phyloP scores from a whole-genome alignment of 2,797 vertebrate species.

The Periophthalmus magnuspinnatus region DNA sequence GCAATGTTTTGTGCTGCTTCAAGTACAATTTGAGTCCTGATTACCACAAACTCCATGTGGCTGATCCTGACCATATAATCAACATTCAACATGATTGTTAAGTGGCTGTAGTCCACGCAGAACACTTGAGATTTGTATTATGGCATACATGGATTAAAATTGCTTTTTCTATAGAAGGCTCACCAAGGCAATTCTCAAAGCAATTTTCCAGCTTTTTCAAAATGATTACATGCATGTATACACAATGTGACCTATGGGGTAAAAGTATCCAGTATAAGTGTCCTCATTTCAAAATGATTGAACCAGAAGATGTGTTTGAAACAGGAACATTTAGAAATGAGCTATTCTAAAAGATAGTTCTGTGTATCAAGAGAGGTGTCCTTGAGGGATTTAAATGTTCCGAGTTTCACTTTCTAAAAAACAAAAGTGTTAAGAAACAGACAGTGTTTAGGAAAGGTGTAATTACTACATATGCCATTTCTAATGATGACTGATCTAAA shows the following conservation, averaged over 20 bases:
- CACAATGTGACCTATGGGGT: conserved; percentile 27
- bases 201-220: conserved; percentile 22
- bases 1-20: background rate
- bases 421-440: too few species aligned
- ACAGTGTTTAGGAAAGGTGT: background rate
- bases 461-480: background rate
- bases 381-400: too few species aligned
- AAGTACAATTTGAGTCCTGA: background rate
- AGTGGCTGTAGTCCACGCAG: background rate
- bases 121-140: background rate
- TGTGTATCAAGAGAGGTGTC: too few species aligned
- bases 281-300: conserved; percentile 4
- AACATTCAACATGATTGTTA: background rate
- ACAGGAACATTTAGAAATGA: too few species aligned
- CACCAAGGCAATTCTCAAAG: conserved; percentile 32
- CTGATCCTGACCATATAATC: background rate
- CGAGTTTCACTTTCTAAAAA: too few species aligned
- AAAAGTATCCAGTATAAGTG: conserved; percentile 14
- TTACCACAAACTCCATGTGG: too few species aligned
- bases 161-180: conserved; percentile 20
- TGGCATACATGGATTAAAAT: conserved; percentile 3
- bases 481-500: background rate
- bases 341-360: too few species aligned
- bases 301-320: too few species aligned
- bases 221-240: conserved; percentile 13